Base-by-base conservation (phyloP, 1,140 invertebrate species). In the Saccostrea glomerata region DNA sequence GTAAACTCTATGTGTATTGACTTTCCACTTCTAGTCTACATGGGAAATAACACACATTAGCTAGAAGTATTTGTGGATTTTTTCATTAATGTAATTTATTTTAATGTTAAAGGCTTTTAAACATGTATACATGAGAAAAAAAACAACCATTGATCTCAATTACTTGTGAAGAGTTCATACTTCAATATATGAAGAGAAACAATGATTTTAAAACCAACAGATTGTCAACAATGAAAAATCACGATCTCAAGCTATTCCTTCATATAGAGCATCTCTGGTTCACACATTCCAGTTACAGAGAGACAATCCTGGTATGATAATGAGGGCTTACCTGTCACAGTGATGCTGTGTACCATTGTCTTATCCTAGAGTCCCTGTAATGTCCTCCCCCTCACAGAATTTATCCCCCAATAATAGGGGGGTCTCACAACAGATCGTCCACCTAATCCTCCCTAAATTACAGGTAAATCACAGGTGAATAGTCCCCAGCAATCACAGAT, bases 381-480 rank as follows among this genome's bases (percentile, higher is more conserved):
- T 73, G 25, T 30, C 70, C 7, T 9, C 70, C 12, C 30, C 7
- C 23, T n/a, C 58, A 63, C 15, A 63, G 58, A n/a, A 63, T 30
- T 30, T 73, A 73, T 25, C 25, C 25, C 15, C 70, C 23, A 36
- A 13, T 73, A 73, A 73, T 36, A 11, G 70, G 25, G 25, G 30
- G 30, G 30, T 73, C 30, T 30, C 25, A 73, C 70, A 9, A 73
- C 23, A 73, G 70, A 73, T 36, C 25, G 2, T 73, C 23, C 70
- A 73, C 23, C 70, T 73, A 73, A 73, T 73, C 70, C 25, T 73
- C 70, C 6, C 30, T 73, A 73, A 73, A 73, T 73, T 30, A 73
- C 70, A 73, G 70, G 70, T 73, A 73, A 73, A 73, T 73, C 70
- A 73, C 70, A 73, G 70, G 70, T 73, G 25, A 73, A 15, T 12